Percentiles rank a stretch among this genome's conserved stretches.
Evolutionary conservation across 2,113 vertebrate genomes (phyloP).

Genomic region (Raja brachyura): DNA sequence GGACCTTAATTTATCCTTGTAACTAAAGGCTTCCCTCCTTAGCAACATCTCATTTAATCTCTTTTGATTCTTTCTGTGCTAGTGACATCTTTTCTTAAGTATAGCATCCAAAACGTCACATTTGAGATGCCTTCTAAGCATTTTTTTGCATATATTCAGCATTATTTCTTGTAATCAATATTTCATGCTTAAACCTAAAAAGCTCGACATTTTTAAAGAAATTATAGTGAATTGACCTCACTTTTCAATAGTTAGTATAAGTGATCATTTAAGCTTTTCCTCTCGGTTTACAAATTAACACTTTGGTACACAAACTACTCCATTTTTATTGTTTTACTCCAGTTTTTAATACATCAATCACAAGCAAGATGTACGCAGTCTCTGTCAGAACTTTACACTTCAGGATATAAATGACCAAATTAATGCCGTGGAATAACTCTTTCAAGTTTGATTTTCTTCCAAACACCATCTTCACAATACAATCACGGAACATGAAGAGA

Average conservation of each 20-base stretch:
- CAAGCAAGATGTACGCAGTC: not conserved
- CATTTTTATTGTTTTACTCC: not conserved
- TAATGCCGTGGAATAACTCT: too few relatives aligned
- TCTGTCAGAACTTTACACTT: not conserved
- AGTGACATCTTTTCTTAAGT: not conserved
- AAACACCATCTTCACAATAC: too few relatives aligned
- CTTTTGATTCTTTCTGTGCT: not conserved
- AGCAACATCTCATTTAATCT: not conserved
- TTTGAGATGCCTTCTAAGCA: not conserved
- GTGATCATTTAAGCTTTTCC: not conserved
- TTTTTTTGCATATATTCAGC: not conserved
- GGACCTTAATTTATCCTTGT: not conserved
- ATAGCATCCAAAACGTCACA: not conserved
- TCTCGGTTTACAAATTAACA: not conserved
- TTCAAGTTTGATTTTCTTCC: too few relatives aligned
- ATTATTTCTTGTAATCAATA: not conserved
- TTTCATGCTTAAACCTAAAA: not conserved
- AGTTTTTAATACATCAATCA: not conserved
- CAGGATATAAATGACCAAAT: not conserved
- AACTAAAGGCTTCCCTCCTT: not conserved
- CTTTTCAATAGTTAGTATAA: not conserved
- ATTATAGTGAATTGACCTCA: not conserved
- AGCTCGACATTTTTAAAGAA: not conserved
- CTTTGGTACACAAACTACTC: not conserved
- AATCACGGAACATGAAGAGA: not conserved